Evolutionary conservation across 2,113 vertebrate species (phyloP), one percentile per base, ranked within the genome.

Genomic region (Paralichthys olivaceus): DNA sequence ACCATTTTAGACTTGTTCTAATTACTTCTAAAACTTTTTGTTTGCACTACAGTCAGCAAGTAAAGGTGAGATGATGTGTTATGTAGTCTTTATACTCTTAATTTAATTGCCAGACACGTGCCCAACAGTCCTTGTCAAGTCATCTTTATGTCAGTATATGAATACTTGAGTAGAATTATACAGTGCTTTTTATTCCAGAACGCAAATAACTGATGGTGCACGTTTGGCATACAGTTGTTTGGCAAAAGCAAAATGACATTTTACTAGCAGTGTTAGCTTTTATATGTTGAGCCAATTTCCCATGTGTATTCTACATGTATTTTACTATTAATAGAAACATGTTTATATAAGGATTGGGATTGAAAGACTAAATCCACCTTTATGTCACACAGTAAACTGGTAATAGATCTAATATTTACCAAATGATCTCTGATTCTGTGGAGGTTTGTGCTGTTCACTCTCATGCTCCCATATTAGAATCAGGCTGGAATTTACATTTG

Each of bases 21-120:
- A 91, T 92, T 88, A 90, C 85, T 90, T 91, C 79, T 77, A 69
- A 80, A 92, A 92, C 78, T 91, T 93, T 90, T 74, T 83, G 79
- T 88, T 84, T 76, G 77, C 55, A 7, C 34, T 66, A 15, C 60
- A 70, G 72, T 74, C 32, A 9, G 26, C 19, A 22, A 34, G 59
- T 57, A 57, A 68, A 67, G 62, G 76, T 71, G 58, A 32, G 0
- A 40, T 2, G 17, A 34, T 37, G 20, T 68, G 49, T 32, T 17
- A 54, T 47, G 19, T 29, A 47, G 56, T 63, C 19, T 4, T 67
- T 17, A 55, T 32, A 34, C 34, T 23, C n/a, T 12, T 22, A 9
- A n/a, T 25, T 32, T 55, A 9, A 45, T 1, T 19, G 5, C 5
- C 12, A 14, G 34, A 51, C 3, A 65, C 19, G 1, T 40, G 34